Evolutionary conservation across 2,888 invertebrate genomes (phyloP).

Genomic region (Andrena marginata): DNA sequence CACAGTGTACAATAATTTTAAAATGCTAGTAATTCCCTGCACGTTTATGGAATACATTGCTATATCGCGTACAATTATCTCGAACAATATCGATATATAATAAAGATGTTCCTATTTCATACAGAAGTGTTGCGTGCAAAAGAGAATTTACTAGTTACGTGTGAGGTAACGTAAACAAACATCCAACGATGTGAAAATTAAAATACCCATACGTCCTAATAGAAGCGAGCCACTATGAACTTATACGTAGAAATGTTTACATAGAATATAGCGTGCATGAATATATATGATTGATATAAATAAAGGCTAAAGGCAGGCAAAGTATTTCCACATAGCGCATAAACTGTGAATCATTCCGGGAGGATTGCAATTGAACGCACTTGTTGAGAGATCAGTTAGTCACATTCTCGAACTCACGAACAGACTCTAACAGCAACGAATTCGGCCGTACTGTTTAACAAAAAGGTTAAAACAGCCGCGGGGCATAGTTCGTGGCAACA

Average conservation of each 20-base stretch:
- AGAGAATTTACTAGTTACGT: conserved; percentile 9
- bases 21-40: neutral
- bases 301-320: conserved; percentile 14
- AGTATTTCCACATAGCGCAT: conserved; percentile 10
- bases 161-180: conserved; percentile 16
- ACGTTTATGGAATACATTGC: conserved; percentile 37
- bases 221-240: conserved; percentile 15
- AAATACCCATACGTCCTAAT: conserved; percentile 12
- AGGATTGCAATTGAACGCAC: conserved; percentile 60
- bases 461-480: conserved; percentile 32
- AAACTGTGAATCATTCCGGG: conserved; percentile 39
- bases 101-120: conserved; percentile 22
- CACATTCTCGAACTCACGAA: conserved; percentile 48
- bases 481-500: conserved; percentile 28
- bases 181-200: conserved; percentile 10
- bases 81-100: conserved; percentile 4
- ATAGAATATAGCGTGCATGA: conserved; percentile 41
- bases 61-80: conserved; percentile 15
- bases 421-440: conserved; percentile 27
- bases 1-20: conserved; percentile 21
- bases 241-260: conserved; percentile 45
- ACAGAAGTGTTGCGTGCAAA: conserved; percentile 10
- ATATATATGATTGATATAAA: conserved; percentile 17
- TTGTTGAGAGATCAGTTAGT: conserved; percentile 57
- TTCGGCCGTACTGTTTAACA: conserved; percentile 40